Conservation (phyloP, 2,888 invertebrate genomes). For the Aphidius colemani region DNA sequence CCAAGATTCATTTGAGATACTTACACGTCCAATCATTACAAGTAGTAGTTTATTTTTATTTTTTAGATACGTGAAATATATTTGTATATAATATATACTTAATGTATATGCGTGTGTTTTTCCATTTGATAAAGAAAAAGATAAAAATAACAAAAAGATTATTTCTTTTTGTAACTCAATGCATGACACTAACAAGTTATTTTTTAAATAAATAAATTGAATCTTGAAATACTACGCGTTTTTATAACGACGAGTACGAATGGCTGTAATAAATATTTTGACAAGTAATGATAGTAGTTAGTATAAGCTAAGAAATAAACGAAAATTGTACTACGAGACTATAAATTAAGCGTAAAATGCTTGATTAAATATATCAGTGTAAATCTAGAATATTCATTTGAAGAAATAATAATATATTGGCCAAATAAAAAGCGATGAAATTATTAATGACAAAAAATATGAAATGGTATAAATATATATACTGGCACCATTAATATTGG, state of each 20-base stretch:
- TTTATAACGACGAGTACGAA: constrained; percentile 7
- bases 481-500: constrained; percentile 47
- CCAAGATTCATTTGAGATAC: constrained; percentile 54
- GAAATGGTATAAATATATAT: constrained; percentile 8
- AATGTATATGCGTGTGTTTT: too few species aligned
- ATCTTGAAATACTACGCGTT: too few species aligned
- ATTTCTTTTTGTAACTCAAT: neutral
- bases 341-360: constrained; percentile 26
- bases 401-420: constrained; percentile 15
- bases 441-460: neutral
- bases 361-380: constrained; percentile 27
- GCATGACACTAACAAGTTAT: neutral
- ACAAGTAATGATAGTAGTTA: constrained; percentile 18
- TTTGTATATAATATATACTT: too few species aligned
- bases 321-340: neutral
- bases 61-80: too few species aligned
- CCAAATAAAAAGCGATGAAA: neutral
- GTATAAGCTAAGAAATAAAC: neutral
- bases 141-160: neutral
- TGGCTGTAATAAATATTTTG: constrained; percentile 28
- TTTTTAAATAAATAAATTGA: constrained; percentile 1
- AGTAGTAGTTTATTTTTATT: neutral
- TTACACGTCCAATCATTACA: constrained; percentile 1
- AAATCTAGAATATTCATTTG: constrained; percentile 22
- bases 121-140: constrained; percentile 7